These are phyloP conservation scores for Willowsia nigromaculata DNA, from an alignment of 2,888 invertebrate species.

Conservation along the genomic window DNA sequence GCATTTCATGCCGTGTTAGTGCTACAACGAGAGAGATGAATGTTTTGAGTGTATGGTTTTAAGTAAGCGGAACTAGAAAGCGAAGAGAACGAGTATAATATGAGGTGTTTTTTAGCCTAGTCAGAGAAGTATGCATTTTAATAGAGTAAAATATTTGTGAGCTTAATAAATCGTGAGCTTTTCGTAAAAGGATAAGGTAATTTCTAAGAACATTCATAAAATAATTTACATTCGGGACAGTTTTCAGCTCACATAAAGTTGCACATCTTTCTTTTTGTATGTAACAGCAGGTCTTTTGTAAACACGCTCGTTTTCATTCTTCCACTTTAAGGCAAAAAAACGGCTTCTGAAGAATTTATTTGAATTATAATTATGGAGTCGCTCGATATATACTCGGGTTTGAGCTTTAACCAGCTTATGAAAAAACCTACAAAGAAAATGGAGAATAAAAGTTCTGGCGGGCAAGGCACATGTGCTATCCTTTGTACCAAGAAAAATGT, in stretches of 20 bases:
- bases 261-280: neutral
- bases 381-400: slow-evolving; percentile 8
- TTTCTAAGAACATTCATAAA: slow-evolving; percentile 32
- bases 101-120: neutral
- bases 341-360: slow-evolving; percentile 40
- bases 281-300: slow-evolving; percentile 8
- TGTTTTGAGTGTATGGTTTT: slow-evolving; percentile 17
- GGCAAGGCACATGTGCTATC: no score
- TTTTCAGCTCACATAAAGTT: neutral
- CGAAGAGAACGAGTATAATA: neutral
- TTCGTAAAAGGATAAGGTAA: slow-evolving; percentile 1
- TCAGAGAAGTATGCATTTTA: slow-evolving; percentile 16
- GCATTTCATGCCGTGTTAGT: neutral
- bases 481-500: no score
- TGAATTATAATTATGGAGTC: slow-evolving; percentile 25
- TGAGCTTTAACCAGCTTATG: neutral
- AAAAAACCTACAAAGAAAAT: neutral
- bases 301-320: slow-evolving; percentile 23
- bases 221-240: slow-evolving; percentile 29
- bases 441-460: neutral
- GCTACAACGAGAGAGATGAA: slow-evolving; percentile 1
- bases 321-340: neutral
- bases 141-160: slow-evolving; percentile 31
- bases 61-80: slow-evolving; percentile 2
- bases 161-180: slow-evolving; percentile 33